Base-by-base conservation (phyloP, 2,797 vertebrate genomes). In the Artibeus jamaicensis region DNA sequence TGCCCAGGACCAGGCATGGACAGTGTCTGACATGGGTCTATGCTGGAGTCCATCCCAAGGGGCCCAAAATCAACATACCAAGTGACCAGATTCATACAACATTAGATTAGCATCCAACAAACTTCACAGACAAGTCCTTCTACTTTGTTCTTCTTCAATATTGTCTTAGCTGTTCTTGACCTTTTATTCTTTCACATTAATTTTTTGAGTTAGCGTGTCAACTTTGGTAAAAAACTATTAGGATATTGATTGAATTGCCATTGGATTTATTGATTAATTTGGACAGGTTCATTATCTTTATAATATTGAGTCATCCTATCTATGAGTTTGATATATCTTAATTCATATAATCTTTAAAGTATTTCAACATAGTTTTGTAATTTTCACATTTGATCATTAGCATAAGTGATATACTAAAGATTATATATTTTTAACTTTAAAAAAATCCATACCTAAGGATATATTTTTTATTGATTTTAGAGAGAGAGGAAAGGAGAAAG, bases 231-330 rank as follows among this genome's bases (percentile, higher is more conserved):
- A 89, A 42, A 77, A 68, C 32, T 62, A 21, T 67, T 59, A 39
- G n/a, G 4, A 22, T 92, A 21, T 74, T 81, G 57, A 84, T 81
- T 85, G 42, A 89, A 81, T 85, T 68, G 15, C 26, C 71, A 85
- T 85, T 85, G n/a, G 77, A 78, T 85, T 88, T 91, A 73, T 85
- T 71, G 32, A 68, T 92, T 42, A 42, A 22, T 70, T 78, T 92
- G 10, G 46, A 84, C 37, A 68, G 15, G 10, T 70, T 79, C 34
- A n/a, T 32, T 81, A 42, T 86, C 19, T 89, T 89, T 46, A 73
- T 83, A 29, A 42, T 77, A 42, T 15, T 86, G 19, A 86, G 19
- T 81, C 39, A 62, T 68, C 19, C 18, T 94, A 68, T 70, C 39
- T 5, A 68, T 81, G n/a, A 90, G 46, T 89, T 19, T 46, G 48